phyloP scores from a whole-genome alignment of 2,113 vertebrate species.

The Laticauda colubrina region DNA sequence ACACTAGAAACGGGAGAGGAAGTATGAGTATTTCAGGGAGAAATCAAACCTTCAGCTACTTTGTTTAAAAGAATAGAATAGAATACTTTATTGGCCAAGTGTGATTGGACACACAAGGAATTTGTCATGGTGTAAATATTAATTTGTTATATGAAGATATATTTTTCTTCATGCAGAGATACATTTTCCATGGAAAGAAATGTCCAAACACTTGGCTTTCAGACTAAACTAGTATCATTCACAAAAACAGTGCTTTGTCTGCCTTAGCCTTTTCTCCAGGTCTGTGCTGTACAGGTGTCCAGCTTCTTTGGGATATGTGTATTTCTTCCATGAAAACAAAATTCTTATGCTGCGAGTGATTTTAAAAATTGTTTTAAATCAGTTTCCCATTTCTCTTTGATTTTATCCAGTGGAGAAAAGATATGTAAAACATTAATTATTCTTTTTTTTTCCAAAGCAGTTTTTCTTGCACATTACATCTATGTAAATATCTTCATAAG shows the following conservation, averaged over 20 bases:
- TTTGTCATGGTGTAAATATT: neutral
- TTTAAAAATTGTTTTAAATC: neutral
- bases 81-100: no score
- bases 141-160: neutral
- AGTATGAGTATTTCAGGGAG: neutral
- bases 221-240: neutral
- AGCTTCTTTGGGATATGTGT: neutral
- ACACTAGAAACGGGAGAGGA: neutral
- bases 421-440: neutral
- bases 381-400: neutral
- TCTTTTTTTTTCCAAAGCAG: neutral
- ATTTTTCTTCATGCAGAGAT: neutral
- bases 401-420: neutral
- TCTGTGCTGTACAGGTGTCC: neutral
- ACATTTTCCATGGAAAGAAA: neutral
- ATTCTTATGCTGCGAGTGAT: neutral
- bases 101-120: no score
- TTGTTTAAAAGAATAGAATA: neutral
- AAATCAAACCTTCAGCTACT: neutral
- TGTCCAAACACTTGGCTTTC: neutral
- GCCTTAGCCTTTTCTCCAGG: neutral
- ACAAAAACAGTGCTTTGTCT: neutral
- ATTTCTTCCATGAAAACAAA: neutral
- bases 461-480: neutral
- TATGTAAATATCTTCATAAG: neutral